Evolutionary conservation across 1,140 invertebrate species (phyloP).

Genomic region (Ostrea edulis): DNA sequence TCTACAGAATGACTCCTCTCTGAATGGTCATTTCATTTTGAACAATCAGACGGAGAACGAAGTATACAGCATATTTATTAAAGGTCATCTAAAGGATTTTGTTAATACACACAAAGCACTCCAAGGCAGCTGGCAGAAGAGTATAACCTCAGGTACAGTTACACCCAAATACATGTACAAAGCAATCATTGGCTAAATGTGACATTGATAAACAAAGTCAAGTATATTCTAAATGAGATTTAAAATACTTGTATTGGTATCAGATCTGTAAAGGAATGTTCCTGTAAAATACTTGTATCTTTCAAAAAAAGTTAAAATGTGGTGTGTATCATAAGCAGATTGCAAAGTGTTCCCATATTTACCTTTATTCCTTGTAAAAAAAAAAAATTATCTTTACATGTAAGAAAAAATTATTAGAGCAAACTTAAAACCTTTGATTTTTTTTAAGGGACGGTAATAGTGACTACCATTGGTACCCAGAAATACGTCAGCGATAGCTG

Average conservation of each 20-base stretch:
- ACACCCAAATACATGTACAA: neutral
- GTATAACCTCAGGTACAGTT: neutral
- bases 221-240: too few species aligned
- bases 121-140: neutral
- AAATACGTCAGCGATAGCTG: neutral
- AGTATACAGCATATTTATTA: neutral
- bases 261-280: too few species aligned
- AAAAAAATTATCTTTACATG: too few species aligned
- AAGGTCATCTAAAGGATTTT: constrained; percentile 7
- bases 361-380: too few species aligned
- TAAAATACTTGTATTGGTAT: too few species aligned
- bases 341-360: too few species aligned
- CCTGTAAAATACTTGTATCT: too few species aligned
- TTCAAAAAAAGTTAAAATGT: too few species aligned
- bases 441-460: neutral
- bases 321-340: too few species aligned
- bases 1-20: neutral
- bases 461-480: neutral
- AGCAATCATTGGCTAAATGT: neutral
- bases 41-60: neutral
- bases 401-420: too few species aligned
- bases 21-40: neutral
- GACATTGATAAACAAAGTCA: too few species aligned
- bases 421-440: neutral
- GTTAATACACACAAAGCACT: neutral